These are phyloP conservation scores for Proales similis DNA, from an alignment of 1,140 invertebrate genomes.

Conservation along the genomic window DNA sequence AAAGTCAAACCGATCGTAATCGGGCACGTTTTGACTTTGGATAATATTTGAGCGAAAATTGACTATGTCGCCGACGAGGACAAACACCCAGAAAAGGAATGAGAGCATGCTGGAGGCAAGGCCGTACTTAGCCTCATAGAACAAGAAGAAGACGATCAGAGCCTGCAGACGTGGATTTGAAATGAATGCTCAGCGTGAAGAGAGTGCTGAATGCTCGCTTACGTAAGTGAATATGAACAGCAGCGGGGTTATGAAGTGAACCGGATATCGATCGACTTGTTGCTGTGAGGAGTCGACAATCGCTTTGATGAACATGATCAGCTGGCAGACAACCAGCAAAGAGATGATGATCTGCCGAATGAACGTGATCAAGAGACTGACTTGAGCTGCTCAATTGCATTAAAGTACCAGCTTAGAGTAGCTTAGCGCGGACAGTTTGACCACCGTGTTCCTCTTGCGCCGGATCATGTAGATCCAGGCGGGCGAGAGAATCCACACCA, in stretches of 20 bases:
- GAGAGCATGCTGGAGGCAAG: constrained; percentile 11
- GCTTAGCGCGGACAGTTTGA: constrained; percentile 12
- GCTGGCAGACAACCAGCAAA: constrained; percentile 15
- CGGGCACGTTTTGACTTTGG: too few relatives aligned
- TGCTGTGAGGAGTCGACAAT: not conserved
- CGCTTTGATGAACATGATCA: constrained; percentile 1
- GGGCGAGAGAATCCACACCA: not conserved
- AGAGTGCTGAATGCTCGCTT: too few relatives aligned
- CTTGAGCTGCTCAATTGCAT: not conserved
- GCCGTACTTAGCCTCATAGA: constrained; percentile 18
- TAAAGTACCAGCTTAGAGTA: constrained; percentile 14
- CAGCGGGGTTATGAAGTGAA: constrained; percentile 20
- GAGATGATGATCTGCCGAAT: constrained; percentile 8
- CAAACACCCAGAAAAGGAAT: constrained; percentile 30
- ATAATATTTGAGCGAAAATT: too few relatives aligned
- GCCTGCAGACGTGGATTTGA: too few relatives aligned
- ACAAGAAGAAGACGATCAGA: too few relatives aligned
- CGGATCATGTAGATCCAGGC: constrained; percentile 16
- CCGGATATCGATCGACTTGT: not conserved
- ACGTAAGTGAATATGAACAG: too few relatives aligned
- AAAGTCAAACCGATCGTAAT: too few relatives aligned
- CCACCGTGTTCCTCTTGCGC: not conserved
- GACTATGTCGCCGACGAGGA: too few relatives aligned
- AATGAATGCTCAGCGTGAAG: too few relatives aligned
- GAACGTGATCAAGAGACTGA: not conserved